These are phyloP conservation scores for Peucedramus taeniatus DNA, from an alignment of 2,113 vertebrate genomes.

Conservation along the genomic window DNA sequence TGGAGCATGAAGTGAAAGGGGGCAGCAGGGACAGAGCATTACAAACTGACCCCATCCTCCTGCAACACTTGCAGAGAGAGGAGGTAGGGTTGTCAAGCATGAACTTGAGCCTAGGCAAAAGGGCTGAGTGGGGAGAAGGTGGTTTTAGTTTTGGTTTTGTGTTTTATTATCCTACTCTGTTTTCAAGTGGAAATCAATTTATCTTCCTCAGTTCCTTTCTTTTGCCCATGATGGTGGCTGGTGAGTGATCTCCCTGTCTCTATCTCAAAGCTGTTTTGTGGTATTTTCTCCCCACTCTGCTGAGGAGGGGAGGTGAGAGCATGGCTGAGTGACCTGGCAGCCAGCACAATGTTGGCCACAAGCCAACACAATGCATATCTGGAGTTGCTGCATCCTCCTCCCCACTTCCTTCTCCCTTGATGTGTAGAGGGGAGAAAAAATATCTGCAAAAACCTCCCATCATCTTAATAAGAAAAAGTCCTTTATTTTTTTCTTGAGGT, in stretches of 20 bases:
- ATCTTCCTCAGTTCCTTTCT: neutral
- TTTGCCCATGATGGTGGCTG: neutral
- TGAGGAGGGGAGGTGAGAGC: neutral
- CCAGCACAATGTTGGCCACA: too few species aligned
- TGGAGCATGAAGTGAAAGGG: rapidly evolving
- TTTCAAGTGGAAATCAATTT: neutral
- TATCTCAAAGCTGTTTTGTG: neutral
- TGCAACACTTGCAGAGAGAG: neutral
- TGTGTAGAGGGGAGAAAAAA: neutral
- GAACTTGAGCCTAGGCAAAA: neutral
- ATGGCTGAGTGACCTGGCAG: rapidly evolving
- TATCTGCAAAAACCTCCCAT: neutral
- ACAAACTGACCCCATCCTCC: neutral
- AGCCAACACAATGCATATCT: rapidly evolving
- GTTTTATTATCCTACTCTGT: neutral
- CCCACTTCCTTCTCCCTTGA: neutral
- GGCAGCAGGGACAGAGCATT: neutral
- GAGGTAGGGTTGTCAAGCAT: neutral
- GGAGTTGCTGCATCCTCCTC: neutral
- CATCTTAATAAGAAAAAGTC: neutral
- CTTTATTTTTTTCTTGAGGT: neutral
- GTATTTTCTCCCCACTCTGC: neutral
- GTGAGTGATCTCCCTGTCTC: neutral
- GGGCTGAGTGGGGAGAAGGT: neutral
- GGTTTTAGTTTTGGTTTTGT: neutral